Evolutionary conservation across 2,113 vertebrate genomes (phyloP), one percentile per base, ranked within the genome.

Genomic region (Pseudolaguvia tuberculata): DNA sequence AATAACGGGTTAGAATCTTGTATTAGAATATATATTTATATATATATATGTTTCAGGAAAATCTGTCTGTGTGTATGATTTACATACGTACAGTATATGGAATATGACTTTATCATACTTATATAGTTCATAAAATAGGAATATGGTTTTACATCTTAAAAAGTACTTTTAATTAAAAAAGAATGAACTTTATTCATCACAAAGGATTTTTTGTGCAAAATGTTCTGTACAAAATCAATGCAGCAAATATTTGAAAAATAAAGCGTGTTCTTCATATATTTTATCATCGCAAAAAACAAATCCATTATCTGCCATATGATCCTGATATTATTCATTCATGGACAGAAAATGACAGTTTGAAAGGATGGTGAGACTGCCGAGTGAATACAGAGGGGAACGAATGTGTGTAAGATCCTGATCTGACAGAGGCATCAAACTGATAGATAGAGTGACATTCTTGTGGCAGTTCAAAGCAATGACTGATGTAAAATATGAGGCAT

Each of bases 391-490:
- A 80, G 53, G 51, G 51, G 84, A 86, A 86, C 82, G 80, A 90
- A 88, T 87, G 89, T 88, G 84, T 90, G 88, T 90, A 89, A 89
- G 86, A 88, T 87, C 85, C 83, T 84, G 81, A 76, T 74, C 82
- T 88, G 87, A 88, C 87, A 87, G 80, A 83, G 79, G 87, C 85
- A 87, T 86, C 86, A 84, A 82, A 50, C 86, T 83, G 86, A 79
- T 86, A 85, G 85, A 78, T 73, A 73, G 83, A 88, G 84, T 89
- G 90, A 88, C 88, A 88, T 63, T 52, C 84, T 84, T 79, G 76
- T 88, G 88, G 87, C 85, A 86, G 86, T 88, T 91, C 88, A 91
- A 89, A 89, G 86, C 83, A 82, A 84, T 86, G 86, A 86, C 88
- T 85, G 83, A 87, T 87, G 85, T 86, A 86, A 86, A 72, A 87